phyloP scores from a whole-genome alignment of 2,888 invertebrate genomes.

The Incurvaria masculella region DNA sequence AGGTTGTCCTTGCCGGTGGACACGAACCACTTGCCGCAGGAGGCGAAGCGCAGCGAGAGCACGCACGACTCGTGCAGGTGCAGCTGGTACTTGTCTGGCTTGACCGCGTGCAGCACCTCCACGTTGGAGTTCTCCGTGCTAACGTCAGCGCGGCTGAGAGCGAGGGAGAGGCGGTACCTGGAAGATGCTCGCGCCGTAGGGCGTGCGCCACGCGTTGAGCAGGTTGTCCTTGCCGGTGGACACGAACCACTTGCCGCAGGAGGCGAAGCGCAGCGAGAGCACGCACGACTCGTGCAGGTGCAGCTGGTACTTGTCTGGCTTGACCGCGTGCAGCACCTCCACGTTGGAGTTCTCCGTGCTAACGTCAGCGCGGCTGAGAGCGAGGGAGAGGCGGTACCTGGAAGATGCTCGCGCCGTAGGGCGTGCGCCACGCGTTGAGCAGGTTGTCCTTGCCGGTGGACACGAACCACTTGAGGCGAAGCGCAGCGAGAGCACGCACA shows the following conservation, averaged over 20 bases:
- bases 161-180: conserved; percentile 71
- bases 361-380: conserved; percentile 40
- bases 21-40: conserved; percentile 98
- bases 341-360: conserved; percentile 99
- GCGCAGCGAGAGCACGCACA: conserved; percentile 92
- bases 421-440: conserved; percentile 96
- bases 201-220: conserved; percentile 96
- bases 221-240: conserved; percentile 98
- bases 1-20: conserved; percentile 98
- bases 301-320: conserved; percentile 94
- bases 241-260: conserved; percentile 98
- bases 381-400: conserved; percentile 71
- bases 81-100: conserved; percentile 94
- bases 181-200: conserved; percentile 97
- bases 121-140: conserved; percentile 99
- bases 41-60: conserved; percentile 90
- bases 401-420: conserved; percentile 97
- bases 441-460: conserved; percentile 98
- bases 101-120: conserved; percentile 87
- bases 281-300: conserved; percentile 97
- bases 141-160: conserved; percentile 40
- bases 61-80: conserved; percentile 97
- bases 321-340: conserved; percentile 87
- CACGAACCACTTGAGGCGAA: conserved; percentile 99
- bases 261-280: conserved; percentile 90